Evolutionary conservation across 2,113 vertebrate genomes (phyloP), one percentile per base, ranked within the genome.

Genomic region (Poeciliopsis retropinna): DNA sequence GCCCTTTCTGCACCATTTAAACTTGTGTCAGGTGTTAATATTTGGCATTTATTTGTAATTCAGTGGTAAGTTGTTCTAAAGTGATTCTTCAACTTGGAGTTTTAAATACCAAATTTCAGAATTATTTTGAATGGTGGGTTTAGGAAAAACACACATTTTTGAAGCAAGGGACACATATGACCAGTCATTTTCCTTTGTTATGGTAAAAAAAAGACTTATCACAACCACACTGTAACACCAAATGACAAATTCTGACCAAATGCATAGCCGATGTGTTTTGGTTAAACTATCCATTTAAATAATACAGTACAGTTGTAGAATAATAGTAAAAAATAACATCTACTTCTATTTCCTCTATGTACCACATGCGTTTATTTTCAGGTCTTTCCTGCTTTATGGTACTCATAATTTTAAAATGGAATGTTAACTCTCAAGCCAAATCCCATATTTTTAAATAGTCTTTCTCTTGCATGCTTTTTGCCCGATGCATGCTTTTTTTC

Each of bases 361-460:
- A n/a, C 44, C 44, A 25, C 60, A 62, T 62, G 14, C 5, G 2
- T 60, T 62, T 19, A 30, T 30, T 62, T 17, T 30, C 14, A 88
- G 63, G 72, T n/a, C 4, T 66, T 66, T 85, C 64, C 72, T 81
- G 69, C 84, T 86, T 86, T 78, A 25, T 86, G 87, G 81, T 60
- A 32, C 14, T 60, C 61, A 80, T 69, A 78, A 47, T 31, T 84
- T 74, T 71, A 64, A 86, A 84, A 70, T 87, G 80, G 75, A 87
- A 81, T 87, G 79, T 76, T 75, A 67, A 73, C 85, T 91, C 77
- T 90, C 82, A 92, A 88, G 87, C 89, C 89, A 93, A 94, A 92
- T 87, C 64, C 8, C 69, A 57, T 83, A 71, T 51, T 72, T 57
- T 57, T 75, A 90, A 88, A 72, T 67, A 30, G 15, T 63, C 71